Base-by-base conservation (phyloP, 2,797 vertebrate species). In the Anabas testudineus region DNA sequence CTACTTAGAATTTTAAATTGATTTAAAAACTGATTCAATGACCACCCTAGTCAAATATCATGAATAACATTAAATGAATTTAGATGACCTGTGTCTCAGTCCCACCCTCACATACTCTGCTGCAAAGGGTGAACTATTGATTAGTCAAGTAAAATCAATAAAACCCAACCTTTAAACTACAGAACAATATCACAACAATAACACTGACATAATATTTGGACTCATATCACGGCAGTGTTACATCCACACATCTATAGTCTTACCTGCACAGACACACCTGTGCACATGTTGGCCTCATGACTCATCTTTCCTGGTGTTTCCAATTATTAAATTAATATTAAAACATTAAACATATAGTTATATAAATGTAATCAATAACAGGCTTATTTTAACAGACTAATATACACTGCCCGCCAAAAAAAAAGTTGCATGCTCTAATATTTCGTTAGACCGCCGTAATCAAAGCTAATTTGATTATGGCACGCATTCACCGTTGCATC, bases 1-100 rank as follows among this genome's bases (percentile, higher is more conserved):
- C 14, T 14, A 24, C 24, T 24, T 24, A 24, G 24, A 24, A 24
- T 24, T 24, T 24, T 24, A 24, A 24, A 26, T 28, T 28, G 26
- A 28, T 28, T 28, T 26, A 28, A 28, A 28, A n/a, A n/a, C n/a
- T n/a, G n/a, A n/a, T n/a, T n/a, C n/a, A n/a, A n/a, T 58, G n/a
- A 8, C 46, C 41, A 72, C 0, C 41, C 28, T 22, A 53, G 45
- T 51, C 19, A 41, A 54, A 57, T 21, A 48, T 28, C 18, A 62
- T 63, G 34, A 22, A 41, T 45, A 37, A 61, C 34, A 60, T 39
- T 3, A 6, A 49, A 53, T 36, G 36, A 4, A n/a, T 68, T 32
- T 68, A 45, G 51, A 71, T 39, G 64, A 70, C 65, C 22, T 32
- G 36, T 65, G 21, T 47, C 28, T 71, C 48, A 46, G 30, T 59